Evolutionary conservation across 2,797 vertebrate genomes (phyloP).

Genomic region (Semotilus atromaculatus): DNA sequence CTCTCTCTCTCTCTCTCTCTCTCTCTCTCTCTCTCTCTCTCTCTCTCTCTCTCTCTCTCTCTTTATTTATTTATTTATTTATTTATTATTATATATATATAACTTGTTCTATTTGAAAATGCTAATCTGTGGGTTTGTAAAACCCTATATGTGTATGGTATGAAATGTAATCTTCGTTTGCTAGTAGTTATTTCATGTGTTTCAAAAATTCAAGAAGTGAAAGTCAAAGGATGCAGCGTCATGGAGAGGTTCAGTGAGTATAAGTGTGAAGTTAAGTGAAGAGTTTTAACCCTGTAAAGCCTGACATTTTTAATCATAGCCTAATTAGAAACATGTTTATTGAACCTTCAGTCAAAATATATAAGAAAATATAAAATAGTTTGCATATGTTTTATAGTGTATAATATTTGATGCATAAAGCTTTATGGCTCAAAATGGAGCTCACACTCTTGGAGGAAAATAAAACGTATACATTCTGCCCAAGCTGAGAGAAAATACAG

Average conservation of each 20-base stretch:
- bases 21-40: no score
- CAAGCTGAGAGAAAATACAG: background rate
- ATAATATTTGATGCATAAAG: background rate
- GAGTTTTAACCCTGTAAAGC: background rate
- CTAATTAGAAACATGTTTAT: background rate
- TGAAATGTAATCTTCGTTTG: background rate
- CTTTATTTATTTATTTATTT: no score
- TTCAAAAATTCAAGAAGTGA: conserved; percentile 63
- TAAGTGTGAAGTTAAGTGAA: background rate
- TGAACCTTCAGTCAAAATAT: background rate
- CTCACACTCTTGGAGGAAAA: background rate
- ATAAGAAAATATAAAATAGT: no score
- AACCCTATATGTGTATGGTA: background rate
- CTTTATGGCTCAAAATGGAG: background rate
- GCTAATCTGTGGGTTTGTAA: background rate
- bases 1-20: no score
- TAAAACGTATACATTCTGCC: background rate
- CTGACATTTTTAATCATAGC: background rate
- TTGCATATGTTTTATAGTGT: background rate
- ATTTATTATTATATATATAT: background rate
- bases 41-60: no score
- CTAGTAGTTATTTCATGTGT: conserved; percentile 17
- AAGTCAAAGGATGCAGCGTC: conserved; percentile 46
- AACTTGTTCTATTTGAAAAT: background rate
- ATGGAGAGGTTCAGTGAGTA: conserved; percentile 58